Evolutionary conservation across 2,113 vertebrate species (phyloP).

Genomic region (Melospiza melodia): DNA sequence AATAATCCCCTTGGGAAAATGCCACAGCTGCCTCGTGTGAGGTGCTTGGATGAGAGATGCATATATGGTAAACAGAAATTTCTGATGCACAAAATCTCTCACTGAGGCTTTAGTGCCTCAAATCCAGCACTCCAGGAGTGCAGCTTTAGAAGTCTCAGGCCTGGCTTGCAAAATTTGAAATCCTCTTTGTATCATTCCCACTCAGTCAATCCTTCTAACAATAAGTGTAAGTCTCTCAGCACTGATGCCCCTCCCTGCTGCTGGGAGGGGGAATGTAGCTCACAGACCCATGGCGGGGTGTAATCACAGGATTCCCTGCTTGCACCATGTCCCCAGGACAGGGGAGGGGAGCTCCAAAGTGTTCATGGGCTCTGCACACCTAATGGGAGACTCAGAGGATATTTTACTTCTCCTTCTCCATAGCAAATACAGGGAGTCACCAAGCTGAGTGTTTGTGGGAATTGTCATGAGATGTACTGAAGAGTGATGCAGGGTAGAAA

Average conservation of each 20-base stretch:
- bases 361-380: background rate
- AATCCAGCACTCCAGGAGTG: background rate
- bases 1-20: background rate
- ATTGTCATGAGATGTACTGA: background rate
- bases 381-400: background rate
- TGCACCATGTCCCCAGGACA: background rate
- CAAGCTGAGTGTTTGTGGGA: background rate
- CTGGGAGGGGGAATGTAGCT: background rate
- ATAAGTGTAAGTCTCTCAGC: background rate
- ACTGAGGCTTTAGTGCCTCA: background rate
- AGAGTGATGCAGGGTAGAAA: background rate
- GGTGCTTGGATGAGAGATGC: background rate
- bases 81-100: background rate
- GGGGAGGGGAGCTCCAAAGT: background rate
- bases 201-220: background rate
- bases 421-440: background rate
- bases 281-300: background rate
- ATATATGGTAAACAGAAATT: background rate
- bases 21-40: background rate
- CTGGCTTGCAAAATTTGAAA: background rate
- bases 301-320: background rate
- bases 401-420: background rate
- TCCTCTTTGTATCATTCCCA: background rate
- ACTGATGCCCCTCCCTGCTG: background rate
- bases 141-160: background rate